These are phyloP conservation scores for Lophotis ruficrista DNA, from an alignment of 2,113 vertebrate species.

Conservation along the genomic window DNA sequence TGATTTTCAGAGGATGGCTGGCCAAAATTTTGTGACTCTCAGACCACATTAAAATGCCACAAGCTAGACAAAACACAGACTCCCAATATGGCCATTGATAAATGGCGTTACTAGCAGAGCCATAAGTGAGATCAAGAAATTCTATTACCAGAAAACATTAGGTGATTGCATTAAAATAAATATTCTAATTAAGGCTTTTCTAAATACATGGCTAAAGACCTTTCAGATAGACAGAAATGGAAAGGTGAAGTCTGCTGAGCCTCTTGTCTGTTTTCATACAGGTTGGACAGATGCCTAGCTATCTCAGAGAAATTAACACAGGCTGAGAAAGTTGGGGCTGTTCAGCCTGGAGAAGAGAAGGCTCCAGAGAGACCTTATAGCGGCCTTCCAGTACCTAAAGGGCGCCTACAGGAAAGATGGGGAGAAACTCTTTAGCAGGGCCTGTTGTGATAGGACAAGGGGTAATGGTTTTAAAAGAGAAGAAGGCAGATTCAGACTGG, in stretches of 20 bases:
- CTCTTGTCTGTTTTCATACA: background rate
- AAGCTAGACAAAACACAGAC: background rate
- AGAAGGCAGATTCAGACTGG: too few species aligned
- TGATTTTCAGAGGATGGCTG: background rate
- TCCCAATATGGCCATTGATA: background rate
- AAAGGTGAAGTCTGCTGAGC: background rate
- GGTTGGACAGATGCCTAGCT: background rate
- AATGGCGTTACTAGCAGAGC: background rate
- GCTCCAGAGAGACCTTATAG: too few species aligned
- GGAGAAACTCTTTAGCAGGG: too few species aligned
- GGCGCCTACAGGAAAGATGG: too few species aligned
- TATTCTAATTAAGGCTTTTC: background rate
- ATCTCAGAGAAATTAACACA: background rate
- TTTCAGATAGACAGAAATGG: background rate
- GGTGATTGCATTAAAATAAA: background rate
- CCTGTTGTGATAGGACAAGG: too few species aligned
- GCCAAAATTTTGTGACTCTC: background rate
- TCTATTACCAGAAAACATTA: background rate
- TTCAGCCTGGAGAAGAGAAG: too few species aligned
- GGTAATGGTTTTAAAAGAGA: too few species aligned
- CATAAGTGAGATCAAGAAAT: background rate
- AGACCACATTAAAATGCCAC: background rate
- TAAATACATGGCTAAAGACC: background rate
- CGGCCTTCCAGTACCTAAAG: too few species aligned
- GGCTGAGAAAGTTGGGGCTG: too few species aligned